Evolutionary conservation across 2,113 vertebrate species (phyloP).

Genomic region (Macquaria ambigua): DNA sequence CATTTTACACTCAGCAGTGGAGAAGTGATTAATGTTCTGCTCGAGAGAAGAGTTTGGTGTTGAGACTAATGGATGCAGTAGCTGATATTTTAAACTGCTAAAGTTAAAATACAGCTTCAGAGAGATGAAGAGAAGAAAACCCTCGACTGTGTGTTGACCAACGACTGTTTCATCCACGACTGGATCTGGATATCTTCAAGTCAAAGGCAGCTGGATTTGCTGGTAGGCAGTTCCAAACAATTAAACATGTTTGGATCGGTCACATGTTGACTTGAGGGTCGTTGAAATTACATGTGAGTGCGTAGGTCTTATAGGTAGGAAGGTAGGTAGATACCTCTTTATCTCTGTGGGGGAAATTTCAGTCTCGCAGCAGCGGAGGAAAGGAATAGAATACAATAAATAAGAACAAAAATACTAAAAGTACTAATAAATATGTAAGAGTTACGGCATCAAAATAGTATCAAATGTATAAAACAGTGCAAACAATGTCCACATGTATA

Average conservation of each 20-base stretch:
- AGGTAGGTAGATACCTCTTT: no score
- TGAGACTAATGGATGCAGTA: background rate
- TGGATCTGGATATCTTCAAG: background rate
- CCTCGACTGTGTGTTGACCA: background rate
- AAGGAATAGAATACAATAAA: no score
- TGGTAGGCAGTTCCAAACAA: background rate
- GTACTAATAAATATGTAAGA: no score
- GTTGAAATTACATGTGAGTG: no score
- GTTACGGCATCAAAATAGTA: no score
- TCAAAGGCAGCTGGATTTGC: background rate
- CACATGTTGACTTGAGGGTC: no score
- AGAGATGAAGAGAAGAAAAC: background rate
- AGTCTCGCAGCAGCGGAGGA: no score
- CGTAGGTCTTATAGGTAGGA: no score
- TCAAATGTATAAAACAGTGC: no score
- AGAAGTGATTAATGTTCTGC: background rate
- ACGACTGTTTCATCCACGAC: background rate
- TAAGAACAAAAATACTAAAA: no score
- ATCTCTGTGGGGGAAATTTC: no score
- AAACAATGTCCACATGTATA: no score
- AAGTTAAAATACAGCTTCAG: background rate
- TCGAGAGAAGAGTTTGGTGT: background rate
- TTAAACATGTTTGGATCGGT: background rate
- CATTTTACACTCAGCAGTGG: background rate
- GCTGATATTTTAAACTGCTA: background rate